Base-by-base conservation (phyloP, 1,140 invertebrate species). In the Sesamia nonagrioides region DNA sequence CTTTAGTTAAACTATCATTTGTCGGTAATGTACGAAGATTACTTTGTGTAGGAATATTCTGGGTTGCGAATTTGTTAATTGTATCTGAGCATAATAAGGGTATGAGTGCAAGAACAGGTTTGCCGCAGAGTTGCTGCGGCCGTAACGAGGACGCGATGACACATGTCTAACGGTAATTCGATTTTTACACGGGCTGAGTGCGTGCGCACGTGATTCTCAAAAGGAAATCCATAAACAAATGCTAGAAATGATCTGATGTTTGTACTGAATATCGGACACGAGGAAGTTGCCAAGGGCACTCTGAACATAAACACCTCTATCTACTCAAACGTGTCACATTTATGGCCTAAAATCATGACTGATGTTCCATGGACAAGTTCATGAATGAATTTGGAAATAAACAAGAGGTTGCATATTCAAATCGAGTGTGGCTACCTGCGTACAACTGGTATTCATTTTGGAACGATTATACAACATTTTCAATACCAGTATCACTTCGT, bases 31-130 rank as follows among this genome's bases (percentile, higher is more conserved):
- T 42, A 21, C 37, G 27, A 17, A 17, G 15, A 60, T 58, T n/a
- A 18, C 17, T 52, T 50, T 15, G 33, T 45, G 60, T 40, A 56
- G 18, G n/a, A 68, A 56, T 6, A 27, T 37, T 69, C 17, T 48
- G 77, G 68, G 60, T 80, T 81, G 82, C 82, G 54, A 79, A 84
- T 87, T 87, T 52, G 79, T 85, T 84, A 76, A 82, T 83, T 82
- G 82, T 88, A 79, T 82, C 82, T 88, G 66, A 86, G 85, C 87
- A 84, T 77, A 81, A 94, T 83, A 94, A 95, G 85, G 90, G 92
- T 89, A 86, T 88, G 87, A 85, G 84, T 89, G 84, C 92, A 89
- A 92, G 86, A 91, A 95, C 91, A 88, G 95, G 95, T 89, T 95
- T 92, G 93, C 79, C 80, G 42, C 81, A 77, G 89, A 84, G 86